A percentile compares a stretch with the other conserved stretches of the same genome.
phyloP scores from a whole-genome alignment of 2,797 vertebrate species.

The Betta splendens region DNA sequence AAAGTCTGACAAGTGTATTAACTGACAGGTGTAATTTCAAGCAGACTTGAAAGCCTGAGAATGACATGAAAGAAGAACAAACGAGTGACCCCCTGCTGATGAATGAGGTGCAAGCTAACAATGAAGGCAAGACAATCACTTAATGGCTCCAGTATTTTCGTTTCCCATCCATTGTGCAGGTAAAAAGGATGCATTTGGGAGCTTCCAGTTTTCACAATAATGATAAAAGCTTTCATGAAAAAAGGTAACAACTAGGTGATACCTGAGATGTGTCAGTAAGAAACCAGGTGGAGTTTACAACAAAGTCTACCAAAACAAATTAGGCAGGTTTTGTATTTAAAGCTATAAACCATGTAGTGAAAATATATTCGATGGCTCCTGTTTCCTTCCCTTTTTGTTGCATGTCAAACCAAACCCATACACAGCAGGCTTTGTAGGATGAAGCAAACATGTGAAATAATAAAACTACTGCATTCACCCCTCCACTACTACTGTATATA shows the following conservation, averaged over 20 bases:
- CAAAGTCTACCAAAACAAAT: conserved; percentile 12
- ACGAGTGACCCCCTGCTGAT: conserved; percentile 29
- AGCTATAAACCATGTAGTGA: too few species aligned
- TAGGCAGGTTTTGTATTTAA: background rate
- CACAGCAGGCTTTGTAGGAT: too few species aligned
- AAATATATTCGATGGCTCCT: too few species aligned
- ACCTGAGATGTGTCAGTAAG: conserved; percentile 10
- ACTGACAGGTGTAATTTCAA: conserved; percentile 68
- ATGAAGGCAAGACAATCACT: conserved; percentile 42
- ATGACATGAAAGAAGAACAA: conserved; percentile 45
- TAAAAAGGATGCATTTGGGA: conserved; percentile 13
- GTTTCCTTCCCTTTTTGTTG: too few species aligned
- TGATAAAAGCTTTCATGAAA: conserved; percentile 14
- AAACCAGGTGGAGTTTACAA: conserved; percentile 4
- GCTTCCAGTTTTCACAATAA: conserved; percentile 25
- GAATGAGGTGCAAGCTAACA: conserved; percentile 31
- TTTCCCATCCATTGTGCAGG: conserved; percentile 31
- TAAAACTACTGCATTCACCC: too few species aligned
- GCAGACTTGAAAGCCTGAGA: conserved; percentile 48
- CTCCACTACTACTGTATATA: too few species aligned
- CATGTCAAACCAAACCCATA: too few species aligned
- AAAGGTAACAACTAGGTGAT: conserved; percentile 21
- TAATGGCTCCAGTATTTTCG: conserved; percentile 30
- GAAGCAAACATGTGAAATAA: too few species aligned
- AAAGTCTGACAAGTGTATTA: conserved; percentile 33